phyloP scores from a whole-genome alignment of 2,797 vertebrate genomes.

The Sylvia borin region DNA sequence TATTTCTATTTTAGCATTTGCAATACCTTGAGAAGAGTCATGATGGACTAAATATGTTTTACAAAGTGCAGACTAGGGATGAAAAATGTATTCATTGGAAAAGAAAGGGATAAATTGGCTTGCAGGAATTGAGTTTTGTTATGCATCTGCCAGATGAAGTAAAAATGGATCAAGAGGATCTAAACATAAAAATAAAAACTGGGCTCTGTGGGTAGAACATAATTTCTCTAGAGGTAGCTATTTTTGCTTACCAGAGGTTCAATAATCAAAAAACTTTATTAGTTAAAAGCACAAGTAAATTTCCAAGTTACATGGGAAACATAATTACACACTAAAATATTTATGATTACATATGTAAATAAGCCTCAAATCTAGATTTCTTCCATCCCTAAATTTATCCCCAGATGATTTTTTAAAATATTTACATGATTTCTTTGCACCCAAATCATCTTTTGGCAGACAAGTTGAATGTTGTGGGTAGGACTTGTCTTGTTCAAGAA shows the following conservation, averaged over 20 bases:
- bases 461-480: conserved; percentile 19
- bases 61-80: not conserved
- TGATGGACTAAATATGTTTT: not conserved
- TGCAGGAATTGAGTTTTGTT: not conserved
- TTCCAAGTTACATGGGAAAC: not conserved
- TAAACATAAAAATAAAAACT: not conserved
- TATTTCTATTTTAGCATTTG: not conserved
- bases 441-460: not conserved
- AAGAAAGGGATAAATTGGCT: not conserved
- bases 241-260: not conserved
- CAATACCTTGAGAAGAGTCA: not conserved
- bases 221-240: not conserved
- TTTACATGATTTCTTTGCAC: not conserved
- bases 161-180: not conserved
- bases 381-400: not conserved
- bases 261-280: not conserved
- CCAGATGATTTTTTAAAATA: not conserved
- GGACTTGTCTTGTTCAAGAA: conserved; percentile 5
- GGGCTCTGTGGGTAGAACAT: not conserved
- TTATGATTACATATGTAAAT: not conserved
- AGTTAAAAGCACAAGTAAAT: not conserved
- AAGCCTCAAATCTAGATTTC: not conserved
- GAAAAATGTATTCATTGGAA: not conserved
- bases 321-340: conserved; percentile 7
- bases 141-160: not conserved